Evolutionary conservation across 92 coral and sea anemone species (phyloP).

Genomic region (Nematostella vectensis): DNA sequence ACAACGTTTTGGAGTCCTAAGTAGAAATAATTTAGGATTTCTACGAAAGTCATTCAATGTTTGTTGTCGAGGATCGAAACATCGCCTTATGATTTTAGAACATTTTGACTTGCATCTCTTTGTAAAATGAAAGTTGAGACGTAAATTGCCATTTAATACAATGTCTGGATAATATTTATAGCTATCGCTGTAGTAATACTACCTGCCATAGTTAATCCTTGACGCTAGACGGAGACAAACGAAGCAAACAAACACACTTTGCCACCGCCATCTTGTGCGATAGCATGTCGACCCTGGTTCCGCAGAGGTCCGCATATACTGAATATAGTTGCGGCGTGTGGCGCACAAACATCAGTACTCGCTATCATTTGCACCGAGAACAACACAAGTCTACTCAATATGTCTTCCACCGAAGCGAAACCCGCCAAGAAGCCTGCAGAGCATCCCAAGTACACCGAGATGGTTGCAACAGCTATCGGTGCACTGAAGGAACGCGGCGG

Average conservation of each 20-base stretch:
- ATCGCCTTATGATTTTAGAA: too few relatives aligned
- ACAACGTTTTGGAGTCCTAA: too few relatives aligned
- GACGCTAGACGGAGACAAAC: too few relatives aligned
- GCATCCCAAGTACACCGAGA: constrained; percentile 46
- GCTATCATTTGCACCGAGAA: not conserved
- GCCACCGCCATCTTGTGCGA: not conserved
- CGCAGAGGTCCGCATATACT: constrained; percentile 17
- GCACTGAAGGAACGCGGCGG: constrained; percentile 32
- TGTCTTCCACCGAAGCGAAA: constrained; percentile 6
- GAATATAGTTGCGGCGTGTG: not conserved
- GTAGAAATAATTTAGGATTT: too few relatives aligned
- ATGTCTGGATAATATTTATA: too few relatives aligned
- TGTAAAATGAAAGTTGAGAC: too few relatives aligned
- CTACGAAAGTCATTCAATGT: too few relatives aligned
- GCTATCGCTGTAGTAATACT: too few relatives aligned
- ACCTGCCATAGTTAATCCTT: too few relatives aligned
- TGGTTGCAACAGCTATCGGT: constrained; percentile 46
- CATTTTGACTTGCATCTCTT: too few relatives aligned
- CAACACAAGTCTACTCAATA: not conserved
- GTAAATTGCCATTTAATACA: too few relatives aligned
- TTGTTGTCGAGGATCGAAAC: too few relatives aligned
- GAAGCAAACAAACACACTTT: constrained; percentile 14
- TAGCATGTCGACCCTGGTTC: not conserved
- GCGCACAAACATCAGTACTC: not conserved
- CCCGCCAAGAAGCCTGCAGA: constrained; percentile 21